phyloP scores from a whole-genome alignment of 2,888 invertebrate genomes.

The Alviniconcha strummeri region DNA sequence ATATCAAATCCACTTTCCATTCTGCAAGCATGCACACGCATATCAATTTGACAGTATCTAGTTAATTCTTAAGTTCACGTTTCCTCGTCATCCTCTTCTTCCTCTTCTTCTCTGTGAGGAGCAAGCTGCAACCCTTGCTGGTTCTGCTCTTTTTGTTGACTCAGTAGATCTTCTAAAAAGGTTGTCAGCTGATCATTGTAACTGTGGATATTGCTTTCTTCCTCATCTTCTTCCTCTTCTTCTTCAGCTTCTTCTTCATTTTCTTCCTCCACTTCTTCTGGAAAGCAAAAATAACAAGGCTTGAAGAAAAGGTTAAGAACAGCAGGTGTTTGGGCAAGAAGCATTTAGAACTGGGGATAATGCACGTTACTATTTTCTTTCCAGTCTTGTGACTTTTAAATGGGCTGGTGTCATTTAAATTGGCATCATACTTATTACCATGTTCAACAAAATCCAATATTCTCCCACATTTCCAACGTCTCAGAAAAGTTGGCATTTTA shows the following conservation, averaged over 20 bases:
- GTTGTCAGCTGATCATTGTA: constrained; percentile 29
- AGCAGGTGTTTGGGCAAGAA: too few relatives aligned
- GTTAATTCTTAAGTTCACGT: background rate
- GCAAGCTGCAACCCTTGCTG: background rate
- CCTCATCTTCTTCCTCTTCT: constrained; percentile 9
- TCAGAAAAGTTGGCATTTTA: too few relatives aligned
- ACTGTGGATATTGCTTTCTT: background rate
- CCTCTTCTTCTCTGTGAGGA: constrained; percentile 6
- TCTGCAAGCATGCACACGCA: background rate
- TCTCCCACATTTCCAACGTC: too few relatives aligned
- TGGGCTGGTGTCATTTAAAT: too few relatives aligned
- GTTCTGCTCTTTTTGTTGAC: constrained; percentile 6
- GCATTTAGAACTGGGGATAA: too few relatives aligned
- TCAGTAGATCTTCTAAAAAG: constrained; percentile 15
- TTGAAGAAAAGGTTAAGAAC: too few relatives aligned
- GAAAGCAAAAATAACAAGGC: background rate
- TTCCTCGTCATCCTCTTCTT: constrained; percentile 16
- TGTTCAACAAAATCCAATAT: too few relatives aligned
- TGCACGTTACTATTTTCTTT: too few relatives aligned
- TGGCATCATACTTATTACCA: too few relatives aligned
- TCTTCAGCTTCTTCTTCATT: background rate
- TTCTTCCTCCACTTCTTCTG: constrained; percentile 12
- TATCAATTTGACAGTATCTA: background rate
- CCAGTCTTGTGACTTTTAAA: too few relatives aligned
- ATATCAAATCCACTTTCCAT: background rate